Percentiles rank a stretch among this genome's conserved stretches.
Conservation (phyloP, 2,113 vertebrate species). For the Hippocampus comes region DNA sequence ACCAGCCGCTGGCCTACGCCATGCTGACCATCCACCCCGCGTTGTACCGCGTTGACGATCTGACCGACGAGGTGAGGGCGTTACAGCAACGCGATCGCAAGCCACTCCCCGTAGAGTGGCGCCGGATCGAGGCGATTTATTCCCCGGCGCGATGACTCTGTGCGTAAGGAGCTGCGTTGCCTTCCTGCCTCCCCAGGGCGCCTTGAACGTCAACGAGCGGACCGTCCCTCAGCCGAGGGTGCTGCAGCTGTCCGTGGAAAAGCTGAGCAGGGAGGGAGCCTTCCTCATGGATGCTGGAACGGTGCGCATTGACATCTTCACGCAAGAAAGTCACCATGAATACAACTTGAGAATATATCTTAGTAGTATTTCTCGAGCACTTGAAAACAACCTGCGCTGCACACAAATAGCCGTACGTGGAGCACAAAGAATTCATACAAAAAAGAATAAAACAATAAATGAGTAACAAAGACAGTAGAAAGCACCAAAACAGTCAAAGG, state of each 20-base stretch:
- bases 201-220: constrained; percentile 84
- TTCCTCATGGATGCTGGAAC: constrained; percentile 92
- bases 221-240: constrained; percentile 88
- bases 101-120: background rate
- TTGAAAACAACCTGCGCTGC: no score
- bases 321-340: no score
- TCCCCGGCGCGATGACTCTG: background rate
- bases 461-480: no score
- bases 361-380: no score
- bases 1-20: constrained; percentile 86
- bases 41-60: constrained; percentile 86
- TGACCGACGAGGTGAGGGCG: constrained; percentile 84
- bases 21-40: constrained; percentile 90
- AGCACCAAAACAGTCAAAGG: no score
- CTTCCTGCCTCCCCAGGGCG: constrained; percentile 72
- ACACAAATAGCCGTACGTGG: no score
- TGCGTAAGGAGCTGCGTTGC: no score
- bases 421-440: no score
- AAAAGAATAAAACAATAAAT: no score
- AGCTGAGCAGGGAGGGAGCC: constrained; percentile 85
- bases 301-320: constrained; percentile 64
- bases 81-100: no score
- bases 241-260: constrained; percentile 92
- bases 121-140: background rate
- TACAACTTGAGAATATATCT: no score